These are phyloP conservation scores for Australoheros scitulus DNA, from an alignment of 2,113 vertebrate species.

Conservation along the genomic window DNA sequence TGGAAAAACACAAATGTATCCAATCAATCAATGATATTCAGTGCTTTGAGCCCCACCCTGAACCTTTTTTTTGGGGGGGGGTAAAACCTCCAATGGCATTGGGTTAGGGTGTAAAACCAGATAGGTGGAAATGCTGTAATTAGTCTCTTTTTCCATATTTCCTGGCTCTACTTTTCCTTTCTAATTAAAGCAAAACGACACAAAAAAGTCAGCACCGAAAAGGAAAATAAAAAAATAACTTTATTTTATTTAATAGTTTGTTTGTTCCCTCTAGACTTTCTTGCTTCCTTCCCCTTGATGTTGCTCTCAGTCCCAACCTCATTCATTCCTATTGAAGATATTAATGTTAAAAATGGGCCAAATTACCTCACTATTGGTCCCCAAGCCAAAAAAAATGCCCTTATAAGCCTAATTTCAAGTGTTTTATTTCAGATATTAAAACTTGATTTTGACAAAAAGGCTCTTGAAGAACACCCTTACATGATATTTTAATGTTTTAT, in stretches of 20 bases:
- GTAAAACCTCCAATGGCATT: not conserved
- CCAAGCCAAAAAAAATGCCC: too few species aligned
- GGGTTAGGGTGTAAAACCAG: not conserved
- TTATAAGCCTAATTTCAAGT: not conserved
- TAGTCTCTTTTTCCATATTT: not conserved
- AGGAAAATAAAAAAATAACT: not conserved
- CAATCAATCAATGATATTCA: not conserved
- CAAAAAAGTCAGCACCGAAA: not conserved
- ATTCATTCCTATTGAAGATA: not conserved
- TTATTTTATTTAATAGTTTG: not conserved
- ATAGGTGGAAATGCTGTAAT: not conserved
- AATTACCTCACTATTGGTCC: not conserved
- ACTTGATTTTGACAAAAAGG: not conserved
- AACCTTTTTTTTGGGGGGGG: not conserved
- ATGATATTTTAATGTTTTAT: not conserved
- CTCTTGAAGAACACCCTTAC: not conserved
- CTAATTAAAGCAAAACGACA: not conserved
- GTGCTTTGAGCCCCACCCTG: not conserved
- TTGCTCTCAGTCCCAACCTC: not conserved
- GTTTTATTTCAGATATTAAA: not conserved
- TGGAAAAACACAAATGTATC: not conserved
- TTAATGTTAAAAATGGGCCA: not conserved
- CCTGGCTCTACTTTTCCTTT: not conserved
- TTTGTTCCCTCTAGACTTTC: not conserved
- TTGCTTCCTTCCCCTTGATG: not conserved